Percentiles rank a stretch among this genome's conserved stretches.
phyloP scores from a whole-genome alignment of 2,113 vertebrate species.

The Oncorhynchus tshawytscha region DNA sequence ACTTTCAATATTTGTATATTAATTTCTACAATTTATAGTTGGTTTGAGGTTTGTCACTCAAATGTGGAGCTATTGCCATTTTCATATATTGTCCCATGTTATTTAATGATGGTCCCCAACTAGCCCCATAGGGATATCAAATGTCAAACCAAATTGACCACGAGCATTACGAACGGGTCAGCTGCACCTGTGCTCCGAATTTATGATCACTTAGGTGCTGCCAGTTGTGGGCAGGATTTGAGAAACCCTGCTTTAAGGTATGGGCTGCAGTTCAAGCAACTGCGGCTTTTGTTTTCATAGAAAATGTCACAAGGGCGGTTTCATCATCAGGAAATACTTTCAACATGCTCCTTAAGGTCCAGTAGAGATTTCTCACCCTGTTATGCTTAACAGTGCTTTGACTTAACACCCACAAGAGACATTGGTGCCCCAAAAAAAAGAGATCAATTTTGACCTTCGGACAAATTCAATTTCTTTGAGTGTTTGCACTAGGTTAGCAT shows the following conservation, averaged over 20 bases:
- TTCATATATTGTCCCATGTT: no score
- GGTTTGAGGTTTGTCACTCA: no score
- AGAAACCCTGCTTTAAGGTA: no score
- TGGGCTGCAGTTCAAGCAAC: background rate
- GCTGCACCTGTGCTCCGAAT: no score
- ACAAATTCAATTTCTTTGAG: background rate
- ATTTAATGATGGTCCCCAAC: no score
- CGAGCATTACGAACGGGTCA: no score
- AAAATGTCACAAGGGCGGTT: background rate
- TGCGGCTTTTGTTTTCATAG: background rate
- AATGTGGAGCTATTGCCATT: no score
- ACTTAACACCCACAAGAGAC: background rate
- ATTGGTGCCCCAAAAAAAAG: background rate
- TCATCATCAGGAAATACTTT: conserved; percentile 30
- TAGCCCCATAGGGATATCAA: background rate
- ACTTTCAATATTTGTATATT: no score
- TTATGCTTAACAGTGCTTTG: background rate
- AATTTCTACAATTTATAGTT: no score
- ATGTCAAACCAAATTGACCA: background rate
- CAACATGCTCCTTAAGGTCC: background rate
- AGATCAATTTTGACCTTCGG: background rate
- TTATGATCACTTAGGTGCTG: no score
- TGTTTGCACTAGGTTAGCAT: background rate
- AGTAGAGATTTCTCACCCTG: conserved; percentile 15
- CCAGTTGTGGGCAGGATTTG: no score